These are phyloP conservation scores for Hydrozoanthus tunicans DNA, from an alignment of 64 coral and sea anemone genomes.

Conservation along the genomic window DNA sequence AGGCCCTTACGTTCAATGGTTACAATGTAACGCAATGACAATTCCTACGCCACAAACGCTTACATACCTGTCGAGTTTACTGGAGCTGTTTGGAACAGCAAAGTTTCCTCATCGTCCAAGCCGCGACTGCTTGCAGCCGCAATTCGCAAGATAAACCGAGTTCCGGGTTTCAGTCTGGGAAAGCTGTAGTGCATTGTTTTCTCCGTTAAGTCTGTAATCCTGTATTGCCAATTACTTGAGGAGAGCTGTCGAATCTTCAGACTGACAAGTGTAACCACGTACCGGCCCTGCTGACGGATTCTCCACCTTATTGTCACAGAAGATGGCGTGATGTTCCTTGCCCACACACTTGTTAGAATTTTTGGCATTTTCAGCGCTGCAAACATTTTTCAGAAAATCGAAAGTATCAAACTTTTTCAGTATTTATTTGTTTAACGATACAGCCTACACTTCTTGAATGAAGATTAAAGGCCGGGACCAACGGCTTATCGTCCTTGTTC, in stretches of 20 bases:
- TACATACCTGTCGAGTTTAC: constrained; percentile 38
- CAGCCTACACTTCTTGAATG: no score
- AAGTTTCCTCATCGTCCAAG: neutral
- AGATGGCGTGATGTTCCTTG: constrained; percentile 34
- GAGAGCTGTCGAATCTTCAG: constrained; percentile 18
- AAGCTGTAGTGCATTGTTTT: constrained; percentile 22
- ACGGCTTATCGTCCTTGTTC: no score
- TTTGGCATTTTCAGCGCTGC: constrained; percentile 5
- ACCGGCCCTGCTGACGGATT: constrained; percentile 27
- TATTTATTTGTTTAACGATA: no score
- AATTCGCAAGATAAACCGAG: neutral
- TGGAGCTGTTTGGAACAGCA: constrained; percentile 20
- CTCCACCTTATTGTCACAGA: constrained; percentile 34
- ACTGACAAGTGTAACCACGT: neutral
- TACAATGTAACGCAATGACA: no score
- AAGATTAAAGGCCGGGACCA: no score
- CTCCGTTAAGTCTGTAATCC: neutral
- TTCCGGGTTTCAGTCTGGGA: neutral
- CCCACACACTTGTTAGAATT: constrained; percentile 34
- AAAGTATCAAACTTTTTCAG: no score
- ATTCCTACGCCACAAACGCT: no score
- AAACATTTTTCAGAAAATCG: neutral
- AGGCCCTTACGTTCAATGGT: no score
- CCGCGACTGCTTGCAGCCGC: constrained; percentile 23
- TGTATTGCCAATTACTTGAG: constrained; percentile 33